These are phyloP conservation scores for Lasius fuliginosus DNA, from an alignment of 2,888 invertebrate genomes.

Conservation along the genomic window DNA sequence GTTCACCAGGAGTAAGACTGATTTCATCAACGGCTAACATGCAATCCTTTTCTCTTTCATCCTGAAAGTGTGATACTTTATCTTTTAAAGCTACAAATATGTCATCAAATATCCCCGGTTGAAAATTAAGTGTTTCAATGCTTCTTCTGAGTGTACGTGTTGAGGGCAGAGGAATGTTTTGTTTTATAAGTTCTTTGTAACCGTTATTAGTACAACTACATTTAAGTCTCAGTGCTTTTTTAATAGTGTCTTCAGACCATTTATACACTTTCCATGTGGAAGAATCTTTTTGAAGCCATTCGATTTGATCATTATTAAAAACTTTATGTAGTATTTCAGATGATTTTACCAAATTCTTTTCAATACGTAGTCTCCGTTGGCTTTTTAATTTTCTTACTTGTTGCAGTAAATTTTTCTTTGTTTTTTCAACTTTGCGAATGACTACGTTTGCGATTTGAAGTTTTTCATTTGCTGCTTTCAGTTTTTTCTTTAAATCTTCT, in stretches of 20 bases:
- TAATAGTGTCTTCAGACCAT: slow-evolving; percentile 30
- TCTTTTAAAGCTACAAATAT: background rate
- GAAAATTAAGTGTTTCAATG: background rate
- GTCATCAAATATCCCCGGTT: background rate
- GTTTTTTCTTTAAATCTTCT: background rate
- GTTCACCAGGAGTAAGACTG: background rate
- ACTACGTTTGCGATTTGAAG: background rate
- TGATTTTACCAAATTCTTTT: background rate
- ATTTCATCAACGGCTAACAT: background rate
- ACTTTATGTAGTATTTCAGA: background rate
- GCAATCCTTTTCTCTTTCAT: background rate
- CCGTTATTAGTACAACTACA: background rate
- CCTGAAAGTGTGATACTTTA: background rate
- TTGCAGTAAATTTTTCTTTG: background rate
- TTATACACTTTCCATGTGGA: background rate
- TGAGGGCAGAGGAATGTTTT: background rate
- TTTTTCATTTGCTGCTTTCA: background rate
- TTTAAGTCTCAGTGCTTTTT: slow-evolving; percentile 30
- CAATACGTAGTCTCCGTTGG: background rate
- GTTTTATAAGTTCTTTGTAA: background rate
- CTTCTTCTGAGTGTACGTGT: background rate
- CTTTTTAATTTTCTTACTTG: background rate
- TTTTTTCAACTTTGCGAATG: background rate
- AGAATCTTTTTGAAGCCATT: slow-evolving; percentile 45
- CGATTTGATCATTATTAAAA: slow-evolving; percentile 9